Evolutionary conservation across 2,113 vertebrate species (phyloP), one percentile per base, ranked within the genome.

Genomic region (Mesembrinibis cayennensis): DNA sequence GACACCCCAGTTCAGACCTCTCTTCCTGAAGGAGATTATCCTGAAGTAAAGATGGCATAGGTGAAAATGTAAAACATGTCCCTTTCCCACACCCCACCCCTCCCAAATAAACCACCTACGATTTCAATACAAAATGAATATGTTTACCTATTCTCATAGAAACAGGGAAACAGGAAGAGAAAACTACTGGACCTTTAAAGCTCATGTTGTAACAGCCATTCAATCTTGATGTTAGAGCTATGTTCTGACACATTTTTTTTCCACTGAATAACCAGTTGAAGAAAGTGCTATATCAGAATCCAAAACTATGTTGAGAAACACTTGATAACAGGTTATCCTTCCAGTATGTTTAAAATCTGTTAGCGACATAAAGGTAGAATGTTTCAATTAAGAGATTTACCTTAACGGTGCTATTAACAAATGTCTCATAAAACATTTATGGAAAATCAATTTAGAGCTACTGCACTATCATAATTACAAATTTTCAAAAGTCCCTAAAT

Each of bases 401-500:
- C 42, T 89, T 91, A 93, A 45, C 5, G 3, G n/a, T 63, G n/a
- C 16, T 84, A 84, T 78, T 82, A 89, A 91, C 1, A 5, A 87
- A 71, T 74, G 26, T 23, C 50, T 95, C 59, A 78, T 94, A 84
- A 94, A 89, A 66, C 29, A 47, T 91, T 76, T 90, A 82, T 79
- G 30, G 52, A 72, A 93, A 93, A 63, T 49, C 11, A 63, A 85
- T 79, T 84, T 45, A 69, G 73, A 91, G 21, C 6, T 82, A 67
- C 45, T 70, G 32, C n/a, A 18, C 26, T 62, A 65, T 40, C 65
- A 62, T 76, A 79, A 94, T 91, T 79, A 72, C 16, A 59, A 89
- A 61, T 69, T 95, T 96, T 87, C 40, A n/a, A 5, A 95, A 90
- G 73, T 82, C 87, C 21, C 36, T 96, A 67, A 91, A 94, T 72